phyloP scores from a whole-genome alignment of 2,797 vertebrate species.

The Eulemur albifrons region DNA sequence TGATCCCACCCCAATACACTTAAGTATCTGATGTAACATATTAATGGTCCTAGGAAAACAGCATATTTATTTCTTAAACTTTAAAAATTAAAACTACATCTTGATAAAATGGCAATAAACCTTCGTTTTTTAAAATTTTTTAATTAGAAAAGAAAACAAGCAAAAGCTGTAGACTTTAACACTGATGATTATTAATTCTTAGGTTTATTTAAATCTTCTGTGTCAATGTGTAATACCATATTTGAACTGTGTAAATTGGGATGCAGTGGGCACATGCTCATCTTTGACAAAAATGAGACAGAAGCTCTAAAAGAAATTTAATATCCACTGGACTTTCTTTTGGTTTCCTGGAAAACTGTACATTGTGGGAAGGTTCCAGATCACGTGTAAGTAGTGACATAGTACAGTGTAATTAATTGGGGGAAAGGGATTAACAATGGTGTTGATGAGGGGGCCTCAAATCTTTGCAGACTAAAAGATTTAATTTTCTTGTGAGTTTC shows the following conservation, averaged over 20 bases:
- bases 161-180: not conserved
- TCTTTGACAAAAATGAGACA: not conserved
- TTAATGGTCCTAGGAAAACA: not conserved
- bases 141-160: not conserved
- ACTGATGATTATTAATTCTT: not conserved
- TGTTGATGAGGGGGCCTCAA: not conserved
- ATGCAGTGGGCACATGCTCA: not conserved
- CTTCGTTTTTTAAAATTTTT: not conserved
- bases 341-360: not conserved
- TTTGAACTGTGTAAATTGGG: not conserved
- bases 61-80: not conserved
- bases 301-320: not conserved
- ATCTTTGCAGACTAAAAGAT: not conserved
- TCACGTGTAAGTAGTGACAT: not conserved
- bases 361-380: not conserved
- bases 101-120: not conserved
- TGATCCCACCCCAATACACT: not conserved
- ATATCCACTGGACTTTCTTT: not conserved
- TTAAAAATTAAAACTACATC: not conserved
- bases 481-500: not conserved
- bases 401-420: rapidly evolving
- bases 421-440: not conserved
- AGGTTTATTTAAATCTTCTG: not conserved
- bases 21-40: not conserved
- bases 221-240: not conserved